A percentile compares a stretch with the other conserved stretches of the same genome.
phyloP scores from a whole-genome alignment of 1,140 invertebrate species.

The Halictus rubicundus region DNA sequence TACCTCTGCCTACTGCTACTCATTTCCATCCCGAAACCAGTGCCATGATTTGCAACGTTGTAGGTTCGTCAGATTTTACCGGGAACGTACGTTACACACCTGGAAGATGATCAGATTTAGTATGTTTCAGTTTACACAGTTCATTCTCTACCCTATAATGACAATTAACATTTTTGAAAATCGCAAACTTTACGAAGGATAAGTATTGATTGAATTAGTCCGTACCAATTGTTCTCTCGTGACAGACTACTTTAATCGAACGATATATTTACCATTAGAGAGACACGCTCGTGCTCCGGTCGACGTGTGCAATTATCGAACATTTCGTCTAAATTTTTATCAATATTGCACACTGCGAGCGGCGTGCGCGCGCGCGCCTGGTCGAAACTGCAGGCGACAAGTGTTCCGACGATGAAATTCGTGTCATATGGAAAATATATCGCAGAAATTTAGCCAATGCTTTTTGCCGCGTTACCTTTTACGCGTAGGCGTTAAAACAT shows the following conservation, averaged over 20 bases:
- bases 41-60: not conserved
- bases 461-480: slow-evolving; percentile 2
- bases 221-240: too few species aligned
- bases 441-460: slow-evolving; percentile 4
- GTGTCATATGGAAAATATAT: not conserved
- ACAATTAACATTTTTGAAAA: too few species aligned
- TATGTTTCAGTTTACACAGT: too few species aligned
- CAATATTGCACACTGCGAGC: not conserved
- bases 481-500: not conserved
- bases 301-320: not conserved
- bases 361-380: not conserved
- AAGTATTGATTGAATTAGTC: too few species aligned
- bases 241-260: too few species aligned
- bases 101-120: too few species aligned
- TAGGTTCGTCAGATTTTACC: too few species aligned
- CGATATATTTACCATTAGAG: too few species aligned
- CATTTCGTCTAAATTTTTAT: not conserved
- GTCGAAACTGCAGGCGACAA: not conserved
- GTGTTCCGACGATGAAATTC: not conserved
- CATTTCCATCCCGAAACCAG: not conserved
- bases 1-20: slow-evolving; percentile 8
- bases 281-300: too few species aligned
- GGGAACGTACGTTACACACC: too few species aligned
- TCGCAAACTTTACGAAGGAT: too few species aligned
- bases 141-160: too few species aligned